Percentiles rank a stretch among this genome's conserved stretches.
phyloP scores from a whole-genome alignment of 1,140 invertebrate genomes.

The roundworm (Caenorhabditis elegans) region DNA sequence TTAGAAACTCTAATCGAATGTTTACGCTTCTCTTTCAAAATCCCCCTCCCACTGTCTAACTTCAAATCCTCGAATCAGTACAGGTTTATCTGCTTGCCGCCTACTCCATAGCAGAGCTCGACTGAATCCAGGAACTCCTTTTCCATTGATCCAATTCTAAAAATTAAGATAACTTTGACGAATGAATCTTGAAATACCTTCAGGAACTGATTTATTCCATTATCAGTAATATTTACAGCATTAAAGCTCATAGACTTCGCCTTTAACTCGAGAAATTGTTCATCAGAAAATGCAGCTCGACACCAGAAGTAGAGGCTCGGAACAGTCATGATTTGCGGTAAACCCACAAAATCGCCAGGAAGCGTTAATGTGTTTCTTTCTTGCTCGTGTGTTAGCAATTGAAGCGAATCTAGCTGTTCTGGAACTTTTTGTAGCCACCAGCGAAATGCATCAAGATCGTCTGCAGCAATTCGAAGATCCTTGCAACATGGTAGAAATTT shows the following conservation, averaged over 20 bases:
- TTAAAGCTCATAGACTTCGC: background rate
- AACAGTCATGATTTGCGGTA: background rate
- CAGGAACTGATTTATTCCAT: background rate
- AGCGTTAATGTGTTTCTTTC: background rate
- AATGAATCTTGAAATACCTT: background rate
- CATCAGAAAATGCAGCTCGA: background rate
- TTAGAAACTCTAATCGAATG: background rate
- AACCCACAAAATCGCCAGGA: background rate
- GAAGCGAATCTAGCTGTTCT: background rate
- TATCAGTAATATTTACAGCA: background rate
- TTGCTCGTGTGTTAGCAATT: background rate
- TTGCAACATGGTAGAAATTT: background rate
- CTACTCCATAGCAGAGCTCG: background rate
- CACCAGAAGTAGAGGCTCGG: background rate
- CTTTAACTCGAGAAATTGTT: background rate
- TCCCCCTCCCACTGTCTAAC: background rate
- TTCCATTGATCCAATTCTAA: background rate
- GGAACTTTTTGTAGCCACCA: slow-evolving; percentile 1
- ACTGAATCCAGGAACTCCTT: background rate
- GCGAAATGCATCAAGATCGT: background rate
- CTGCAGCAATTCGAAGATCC: background rate
- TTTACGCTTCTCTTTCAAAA: background rate
- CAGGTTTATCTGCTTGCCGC: background rate
- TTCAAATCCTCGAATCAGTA: background rate
- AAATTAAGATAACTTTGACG: too few species aligned